Evolutionary conservation across 2,797 vertebrate genomes (phyloP).

Genomic region (Urosaurus nigricauda): DNA sequence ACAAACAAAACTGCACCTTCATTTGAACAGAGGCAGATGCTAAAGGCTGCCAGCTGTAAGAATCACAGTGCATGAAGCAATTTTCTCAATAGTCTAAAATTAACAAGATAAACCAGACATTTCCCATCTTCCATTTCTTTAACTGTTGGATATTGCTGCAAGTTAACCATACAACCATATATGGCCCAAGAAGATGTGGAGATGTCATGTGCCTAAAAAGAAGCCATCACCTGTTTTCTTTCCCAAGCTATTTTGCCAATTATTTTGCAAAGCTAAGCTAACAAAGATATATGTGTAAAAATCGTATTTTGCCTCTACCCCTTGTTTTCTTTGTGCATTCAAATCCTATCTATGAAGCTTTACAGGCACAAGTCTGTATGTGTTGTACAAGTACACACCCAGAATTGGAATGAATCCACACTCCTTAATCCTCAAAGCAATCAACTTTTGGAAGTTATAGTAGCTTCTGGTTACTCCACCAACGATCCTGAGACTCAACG

Average conservation of each 20-base stretch:
- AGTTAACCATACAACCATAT: not conserved
- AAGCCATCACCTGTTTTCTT: not conserved
- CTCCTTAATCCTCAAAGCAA: not conserved
- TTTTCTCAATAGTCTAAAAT: constrained; percentile 3
- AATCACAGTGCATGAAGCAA: not conserved
- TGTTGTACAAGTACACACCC: not conserved
- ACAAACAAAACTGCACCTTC: not conserved
- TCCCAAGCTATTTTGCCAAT: constrained; percentile 1
- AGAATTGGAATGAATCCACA: constrained; percentile 13
- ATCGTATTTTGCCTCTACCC: not conserved
- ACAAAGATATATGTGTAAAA: constrained; percentile 3
- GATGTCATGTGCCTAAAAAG: not conserved
- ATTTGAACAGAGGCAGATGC: constrained; percentile 12
- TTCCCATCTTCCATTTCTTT: not conserved
- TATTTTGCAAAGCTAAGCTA: not conserved
- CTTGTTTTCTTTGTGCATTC: not conserved
- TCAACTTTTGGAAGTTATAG: not conserved
- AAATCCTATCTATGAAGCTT: not conserved
- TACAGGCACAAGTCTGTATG: constrained; percentile 3
- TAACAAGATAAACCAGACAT: not conserved
- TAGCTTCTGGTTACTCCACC: not conserved
- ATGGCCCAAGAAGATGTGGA: not conserved
- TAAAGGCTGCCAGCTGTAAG: constrained; percentile 19
- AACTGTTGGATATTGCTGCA: not conserved
- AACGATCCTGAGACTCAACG: not conserved